Base-by-base conservation (phyloP, 2,113 vertebrate species). In the Paramormyrops kingsleyae region DNA sequence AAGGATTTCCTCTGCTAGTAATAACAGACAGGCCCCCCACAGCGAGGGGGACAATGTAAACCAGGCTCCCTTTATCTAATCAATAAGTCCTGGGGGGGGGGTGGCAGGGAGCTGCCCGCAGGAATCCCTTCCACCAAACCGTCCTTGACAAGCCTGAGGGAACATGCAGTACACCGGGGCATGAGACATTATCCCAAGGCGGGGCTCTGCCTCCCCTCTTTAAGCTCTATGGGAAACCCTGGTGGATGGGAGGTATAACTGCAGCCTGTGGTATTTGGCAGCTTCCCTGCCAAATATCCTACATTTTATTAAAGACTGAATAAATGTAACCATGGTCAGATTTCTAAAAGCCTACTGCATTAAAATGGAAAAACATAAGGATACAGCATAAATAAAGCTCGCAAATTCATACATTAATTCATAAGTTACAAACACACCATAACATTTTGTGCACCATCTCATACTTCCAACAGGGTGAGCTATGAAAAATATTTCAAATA, bases 41-140 rank as follows among this genome's bases (percentile, higher is more conserved):
- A 91, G 92, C 90, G 49, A 77, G 70, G 91, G 92, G 56, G 91
- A 44, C 91, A 90, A 88, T 93, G 92, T 92, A 91, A 91, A 94
- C 89, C 91, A 93, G 88, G 53, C 87, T 88, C 74, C 83, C 89
- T 92, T 93, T 91, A 92, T 92, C 91, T 92, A 92, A 94, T 93
- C 93, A 93, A 93, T 93, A 93, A 92, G 90, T 90, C 84, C 91
- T 90, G 56, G 89, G 90, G 90, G 50, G 50, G 15, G 1, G 6
- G 50, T 87, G 50, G 85, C 85, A n/a, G 17, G 15, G 85, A 87
- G 19, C 85, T 87, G 50, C 85, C 85, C 50, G 2, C 49, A 85
- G 44, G 47, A 52, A 24, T 83, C 27, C 35, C 27, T 27, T 31
- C 89, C 92, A 90, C 44, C 17, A 59, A 85, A 50, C 24, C 74